Evolutionary conservation across 2,797 vertebrate genomes (phyloP), one percentile per base, ranked within the genome.

Genomic region (Pantherophis alleghaniensis): DNA sequence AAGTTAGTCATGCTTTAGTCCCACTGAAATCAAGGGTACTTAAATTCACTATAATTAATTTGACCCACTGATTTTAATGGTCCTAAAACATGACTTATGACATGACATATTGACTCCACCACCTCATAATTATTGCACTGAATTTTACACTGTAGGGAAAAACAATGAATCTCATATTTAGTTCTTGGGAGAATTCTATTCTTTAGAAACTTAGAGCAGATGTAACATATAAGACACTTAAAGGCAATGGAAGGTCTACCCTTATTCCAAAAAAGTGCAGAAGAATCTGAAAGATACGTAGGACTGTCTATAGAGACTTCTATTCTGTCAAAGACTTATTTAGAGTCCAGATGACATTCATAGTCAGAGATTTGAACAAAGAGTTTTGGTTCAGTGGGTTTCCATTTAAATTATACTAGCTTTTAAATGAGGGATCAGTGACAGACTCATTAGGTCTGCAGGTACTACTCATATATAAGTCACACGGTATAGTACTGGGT

Each of bases 191-290:
- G 74, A 86, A 42, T 57, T 92, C 92, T 93, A 95, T 79, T 28
- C 6, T 28, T n/a, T n/a, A 94, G 94, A 90, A 93, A 95, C 69
- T 59, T 42, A 69, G 2, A 22, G 83, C 91, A 92, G 18, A 92
- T 53, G n/a, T n/a, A 94, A 53, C 32, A 94, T 92, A 94, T 93
- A 95, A 66, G 0, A 0, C 90, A 89, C 88, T 87, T 89, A 32
- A 0, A 0, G 89, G 87, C 83, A 69, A 32, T 91, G 88, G 95
- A 95, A 92, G 93, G 93, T 91, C 90, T 4, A 7, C 56, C 37
- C 14, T 91, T 88, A 56, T 28, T 91, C 93, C 87, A 94, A 92
- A 60, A 55, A 12, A 22, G 47, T 93, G 57, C 37, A 59, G 57
- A 92, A 32, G 37, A 94, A 88, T 83, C 42, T 53, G 32, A 47